phyloP scores from a whole-genome alignment of 2,113 vertebrate species.

The Otus sunia region DNA sequence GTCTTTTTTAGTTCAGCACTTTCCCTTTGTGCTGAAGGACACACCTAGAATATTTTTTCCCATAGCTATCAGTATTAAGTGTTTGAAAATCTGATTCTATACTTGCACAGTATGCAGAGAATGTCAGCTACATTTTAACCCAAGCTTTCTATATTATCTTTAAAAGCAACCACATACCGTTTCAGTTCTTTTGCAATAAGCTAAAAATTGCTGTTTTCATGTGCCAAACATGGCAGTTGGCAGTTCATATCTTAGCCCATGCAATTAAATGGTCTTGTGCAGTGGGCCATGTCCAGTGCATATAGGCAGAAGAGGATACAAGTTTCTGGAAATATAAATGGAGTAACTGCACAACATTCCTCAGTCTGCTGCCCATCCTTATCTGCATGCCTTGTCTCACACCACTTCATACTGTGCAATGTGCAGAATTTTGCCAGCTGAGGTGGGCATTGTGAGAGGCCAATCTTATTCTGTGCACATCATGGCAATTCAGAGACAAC shows the following conservation, averaged over 20 bases:
- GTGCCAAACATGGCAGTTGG: not conserved
- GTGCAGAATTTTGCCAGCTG: not conserved
- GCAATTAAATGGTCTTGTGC: conserved; percentile 7
- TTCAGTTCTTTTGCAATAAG: not conserved
- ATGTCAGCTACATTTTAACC: not conserved
- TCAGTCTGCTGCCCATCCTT: not conserved
- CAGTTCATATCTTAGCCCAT: not conserved
- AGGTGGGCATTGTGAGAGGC: not conserved
- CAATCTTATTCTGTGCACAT: not conserved
- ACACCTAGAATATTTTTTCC: not conserved
- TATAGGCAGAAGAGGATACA: not conserved
- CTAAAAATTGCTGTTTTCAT: not conserved
- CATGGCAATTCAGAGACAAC: not conserved
- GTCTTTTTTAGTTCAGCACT: not conserved
- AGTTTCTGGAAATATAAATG: not conserved
- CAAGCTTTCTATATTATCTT: not conserved
- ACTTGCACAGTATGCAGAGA: not conserved
- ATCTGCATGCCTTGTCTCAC: fast-evolving
- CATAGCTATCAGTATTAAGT: not conserved
- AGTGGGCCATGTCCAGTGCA: not conserved
- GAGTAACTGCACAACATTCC: not conserved
- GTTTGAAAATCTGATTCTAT: not conserved
- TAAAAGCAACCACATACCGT: not conserved
- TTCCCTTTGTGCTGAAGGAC: not conserved
- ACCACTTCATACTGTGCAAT: not conserved